Conservation (phyloP, 2,888 invertebrate genomes). For the Limnephilus auricula region DNA sequence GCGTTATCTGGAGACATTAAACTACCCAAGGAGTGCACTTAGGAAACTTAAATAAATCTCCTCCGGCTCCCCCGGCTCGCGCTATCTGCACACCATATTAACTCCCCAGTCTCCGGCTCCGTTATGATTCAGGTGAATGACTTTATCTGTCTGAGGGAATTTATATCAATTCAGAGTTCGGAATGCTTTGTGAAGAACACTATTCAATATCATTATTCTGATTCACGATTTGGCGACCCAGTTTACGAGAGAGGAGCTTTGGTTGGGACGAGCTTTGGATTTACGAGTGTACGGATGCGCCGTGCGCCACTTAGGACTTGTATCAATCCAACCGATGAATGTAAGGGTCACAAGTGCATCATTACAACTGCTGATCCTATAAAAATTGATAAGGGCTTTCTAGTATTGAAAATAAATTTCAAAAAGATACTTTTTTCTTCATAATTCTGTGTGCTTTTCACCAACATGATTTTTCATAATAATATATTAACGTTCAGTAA, state of each 20-base stretch:
- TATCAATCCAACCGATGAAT: not conserved
- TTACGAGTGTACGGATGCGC: not conserved
- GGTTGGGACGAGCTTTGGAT: not conserved
- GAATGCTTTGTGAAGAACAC: not conserved
- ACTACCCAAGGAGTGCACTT: conserved; percentile 64
- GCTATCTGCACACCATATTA: conserved; percentile 53
- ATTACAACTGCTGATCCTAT: not conserved
- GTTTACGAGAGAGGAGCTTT: not conserved
- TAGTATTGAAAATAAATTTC: not conserved
- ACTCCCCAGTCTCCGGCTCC: conserved; percentile 41
- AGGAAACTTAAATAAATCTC: conserved; percentile 34
- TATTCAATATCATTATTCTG: not conserved
- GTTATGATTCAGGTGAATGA: conserved; percentile 44
- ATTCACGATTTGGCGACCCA: not conserved
- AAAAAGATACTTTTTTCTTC: too few relatives aligned
- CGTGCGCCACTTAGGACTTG: not conserved
- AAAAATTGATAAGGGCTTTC: too few relatives aligned
- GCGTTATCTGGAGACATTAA: conserved; percentile 62
- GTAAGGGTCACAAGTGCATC: not conserved
- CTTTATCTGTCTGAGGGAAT: conserved; percentile 9
- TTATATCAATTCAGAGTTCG: conserved; percentile 8
- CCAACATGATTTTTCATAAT: too few relatives aligned
- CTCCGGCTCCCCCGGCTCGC: conserved; percentile 5
- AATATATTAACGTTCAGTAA: too few relatives aligned
- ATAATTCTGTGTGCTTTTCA: too few relatives aligned